Evolutionary conservation across 1,140 invertebrate species (phyloP).

Genomic region (Orchestia grillus): DNA sequence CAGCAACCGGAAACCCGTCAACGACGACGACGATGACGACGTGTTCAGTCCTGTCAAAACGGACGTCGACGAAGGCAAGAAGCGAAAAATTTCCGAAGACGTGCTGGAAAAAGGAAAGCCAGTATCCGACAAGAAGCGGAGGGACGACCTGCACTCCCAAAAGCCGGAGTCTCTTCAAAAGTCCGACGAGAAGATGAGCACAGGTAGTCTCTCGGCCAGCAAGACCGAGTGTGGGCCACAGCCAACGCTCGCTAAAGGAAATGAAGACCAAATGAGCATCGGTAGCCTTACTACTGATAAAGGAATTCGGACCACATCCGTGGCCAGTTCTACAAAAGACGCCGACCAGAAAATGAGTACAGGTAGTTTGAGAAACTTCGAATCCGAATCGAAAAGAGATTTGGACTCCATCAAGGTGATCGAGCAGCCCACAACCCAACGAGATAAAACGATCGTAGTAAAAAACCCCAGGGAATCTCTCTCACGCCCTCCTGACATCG

Average conservation of each 20-base stretch:
- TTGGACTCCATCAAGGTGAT: not conserved
- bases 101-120: conserved; percentile 15
- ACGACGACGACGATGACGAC: conserved; percentile 17
- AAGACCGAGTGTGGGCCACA: not conserved
- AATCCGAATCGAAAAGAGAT: not conserved
- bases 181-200: conserved; percentile 11
- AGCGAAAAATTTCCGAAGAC: conserved; percentile 47
- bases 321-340: not conserved
- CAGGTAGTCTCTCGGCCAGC: not conserved
- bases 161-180: not conserved
- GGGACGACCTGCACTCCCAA: not conserved
- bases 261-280: not conserved
- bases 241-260: not conserved
- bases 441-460: no score
- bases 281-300: not conserved
- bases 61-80: conserved; percentile 24
- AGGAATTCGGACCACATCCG: no score
- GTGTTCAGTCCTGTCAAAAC: not conserved
- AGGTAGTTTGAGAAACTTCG: not conserved
- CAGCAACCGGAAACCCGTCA: not conserved
- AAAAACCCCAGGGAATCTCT: no score
- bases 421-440: not conserved
- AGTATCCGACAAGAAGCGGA: not conserved
- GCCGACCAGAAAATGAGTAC: not conserved
- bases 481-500: no score